Conservation (phyloP, 2,113 vertebrate genomes). For the Monarcha castaneiventris region DNA sequence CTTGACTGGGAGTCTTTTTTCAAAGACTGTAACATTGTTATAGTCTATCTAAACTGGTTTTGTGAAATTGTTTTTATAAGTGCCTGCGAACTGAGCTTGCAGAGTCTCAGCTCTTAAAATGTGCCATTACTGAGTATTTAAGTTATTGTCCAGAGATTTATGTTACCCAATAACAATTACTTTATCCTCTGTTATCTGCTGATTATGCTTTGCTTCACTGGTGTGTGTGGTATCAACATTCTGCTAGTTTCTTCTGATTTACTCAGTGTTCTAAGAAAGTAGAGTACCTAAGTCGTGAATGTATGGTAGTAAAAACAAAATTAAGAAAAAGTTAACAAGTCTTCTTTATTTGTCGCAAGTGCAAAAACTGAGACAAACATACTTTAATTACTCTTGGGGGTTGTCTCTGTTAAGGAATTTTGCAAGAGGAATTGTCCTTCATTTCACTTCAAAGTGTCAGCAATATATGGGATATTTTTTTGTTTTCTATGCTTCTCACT, state of each 20-base stretch:
- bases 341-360: background rate
- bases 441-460: background rate
- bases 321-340: background rate
- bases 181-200: background rate
- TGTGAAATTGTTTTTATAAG: background rate
- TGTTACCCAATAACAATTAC: background rate
- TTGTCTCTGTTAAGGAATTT: background rate
- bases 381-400: background rate
- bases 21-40: background rate
- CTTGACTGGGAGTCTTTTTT: background rate
- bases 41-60: background rate
- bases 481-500: background rate
- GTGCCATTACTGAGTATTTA: background rate
- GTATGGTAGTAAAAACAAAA: background rate
- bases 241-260: background rate
- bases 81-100: background rate
- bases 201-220: background rate
- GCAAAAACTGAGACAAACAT: background rate
- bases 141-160: background rate
- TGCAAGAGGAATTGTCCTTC: background rate
- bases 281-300: background rate
- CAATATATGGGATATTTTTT: background rate
- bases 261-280: background rate
- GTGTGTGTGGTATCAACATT: background rate
- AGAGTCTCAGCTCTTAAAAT: background rate